Base-by-base conservation (phyloP, 53 echinoderm and acorn worm genomes). In the Apostichopus leukothele region DNA sequence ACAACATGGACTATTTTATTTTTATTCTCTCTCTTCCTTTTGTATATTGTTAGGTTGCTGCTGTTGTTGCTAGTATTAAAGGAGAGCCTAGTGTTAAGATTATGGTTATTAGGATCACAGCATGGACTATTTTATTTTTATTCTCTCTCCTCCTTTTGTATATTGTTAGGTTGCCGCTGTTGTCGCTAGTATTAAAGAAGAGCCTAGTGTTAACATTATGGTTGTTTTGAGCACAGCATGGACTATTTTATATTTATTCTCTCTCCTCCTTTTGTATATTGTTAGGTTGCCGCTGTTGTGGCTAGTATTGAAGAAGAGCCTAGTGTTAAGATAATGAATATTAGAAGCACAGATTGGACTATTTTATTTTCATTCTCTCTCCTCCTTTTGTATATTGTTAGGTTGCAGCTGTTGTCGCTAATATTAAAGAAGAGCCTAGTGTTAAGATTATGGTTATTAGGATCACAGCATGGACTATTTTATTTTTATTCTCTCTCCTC, bases 201-300 rank as follows among this genome's bases (percentile, higher is more conserved):
- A 93, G 74, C 92, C 91, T 6, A 68, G 71, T 68, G 5, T 18
- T 68, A 11, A 63, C 13, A 16, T 68, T 68, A 18, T 6, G 6
- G 71, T 19, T 68, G 4, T 68, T 68, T 5, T 3, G 1, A 14
- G 6, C 71, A 68, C 2, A 6, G 13, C 4, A 68, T 14, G 57
- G 7, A 57, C 57, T 9, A 57, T 9, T 57, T 53, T 25, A 55
- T 83, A 25, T n/a, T 13, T 57, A 55, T 83, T 54, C 13, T 57
- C 6, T 86, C 75, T 21, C n/a, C 75, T 67, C 1, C 13, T 66
- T 78, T 59, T 63, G 9, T 52, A 26, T 39, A 13, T 76, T 76
- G 18, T 1, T 76, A 96, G 96, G 93, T 96, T 54, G 96, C 94
- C n/a, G 74, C 79, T 53, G 93, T 91, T 78, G 91, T 95, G 16